Evolutionary conservation across 2,113 vertebrate genomes (phyloP).

Genomic region (Charina bottae): DNA sequence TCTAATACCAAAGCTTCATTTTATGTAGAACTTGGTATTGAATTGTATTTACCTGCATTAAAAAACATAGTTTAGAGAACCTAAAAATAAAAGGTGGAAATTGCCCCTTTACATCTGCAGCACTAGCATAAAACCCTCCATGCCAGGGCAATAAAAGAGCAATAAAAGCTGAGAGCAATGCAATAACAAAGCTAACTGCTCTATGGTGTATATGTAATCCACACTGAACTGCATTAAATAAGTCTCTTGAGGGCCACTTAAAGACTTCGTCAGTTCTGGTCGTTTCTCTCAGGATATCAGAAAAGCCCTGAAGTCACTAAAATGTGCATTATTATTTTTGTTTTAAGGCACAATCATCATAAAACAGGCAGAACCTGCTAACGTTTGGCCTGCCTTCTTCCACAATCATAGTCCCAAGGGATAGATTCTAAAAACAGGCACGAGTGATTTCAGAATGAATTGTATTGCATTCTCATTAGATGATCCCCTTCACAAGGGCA

Average conservation of each 20-base stretch:
- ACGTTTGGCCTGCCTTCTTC: background rate
- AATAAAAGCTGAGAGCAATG: background rate
- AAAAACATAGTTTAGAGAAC: background rate
- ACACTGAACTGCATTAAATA: conserved; percentile 26
- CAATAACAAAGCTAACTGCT: background rate
- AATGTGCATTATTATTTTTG: background rate
- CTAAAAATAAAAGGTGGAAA: background rate
- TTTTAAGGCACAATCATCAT: conserved; percentile 1
- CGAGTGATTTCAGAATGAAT: background rate
- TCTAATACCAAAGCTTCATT: background rate
- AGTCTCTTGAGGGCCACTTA: conserved; percentile 22
- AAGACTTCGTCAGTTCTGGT: background rate
- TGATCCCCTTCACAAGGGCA: background rate
- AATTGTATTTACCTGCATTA: background rate
- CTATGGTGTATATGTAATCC: background rate
- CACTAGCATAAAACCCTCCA: conserved; percentile 4
- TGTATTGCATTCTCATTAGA: background rate
- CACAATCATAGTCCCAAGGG: background rate
- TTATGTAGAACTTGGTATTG: background rate
- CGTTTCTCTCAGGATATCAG: conserved; percentile 30
- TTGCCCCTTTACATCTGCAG: background rate
- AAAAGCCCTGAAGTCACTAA: conserved; percentile 8
- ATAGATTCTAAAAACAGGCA: background rate
- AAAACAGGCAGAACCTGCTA: conserved; percentile 16
- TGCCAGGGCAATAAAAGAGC: background rate